Evolutionary conservation across 2,888 invertebrate species (phyloP).

Genomic region (Phyllotreta cruciferae): DNA sequence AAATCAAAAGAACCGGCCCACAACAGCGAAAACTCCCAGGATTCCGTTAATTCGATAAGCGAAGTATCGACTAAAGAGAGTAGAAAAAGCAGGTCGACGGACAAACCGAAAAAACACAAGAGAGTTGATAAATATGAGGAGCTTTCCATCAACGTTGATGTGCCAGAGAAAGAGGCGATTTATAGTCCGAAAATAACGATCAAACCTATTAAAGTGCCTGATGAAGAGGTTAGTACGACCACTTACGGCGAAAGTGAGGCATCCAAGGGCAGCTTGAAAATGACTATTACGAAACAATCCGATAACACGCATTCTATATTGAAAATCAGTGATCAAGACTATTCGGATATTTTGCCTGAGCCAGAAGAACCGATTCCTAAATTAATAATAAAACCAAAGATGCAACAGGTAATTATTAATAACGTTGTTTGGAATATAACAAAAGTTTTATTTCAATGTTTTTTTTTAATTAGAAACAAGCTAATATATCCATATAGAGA

Average conservation of each 20-base stretch:
- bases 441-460: no score
- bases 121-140: constrained; percentile 39
- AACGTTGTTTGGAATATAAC: no score
- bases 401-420: constrained; percentile 39
- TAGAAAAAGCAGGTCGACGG: constrained; percentile 22
- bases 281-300: constrained; percentile 59
- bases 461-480: no score
- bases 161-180: constrained; percentile 46
- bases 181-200: constrained; percentile 59
- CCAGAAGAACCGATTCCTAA: constrained; percentile 51
- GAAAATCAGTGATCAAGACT: constrained; percentile 56
- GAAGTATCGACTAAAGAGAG: constrained; percentile 16
- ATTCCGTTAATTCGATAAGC: constrained; percentile 4
- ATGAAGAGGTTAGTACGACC: constrained; percentile 48
- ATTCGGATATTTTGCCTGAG: constrained; percentile 34
- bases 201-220: constrained; percentile 55
- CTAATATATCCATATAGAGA: no score
- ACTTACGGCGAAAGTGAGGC: constrained; percentile 42
- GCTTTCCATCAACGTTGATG: constrained; percentile 47
- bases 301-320: constrained; percentile 57
- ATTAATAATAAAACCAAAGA: constrained; percentile 51
- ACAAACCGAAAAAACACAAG: constrained; percentile 36
- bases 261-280: constrained; percentile 53
- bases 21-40: constrained; percentile 16
- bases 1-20: constrained; percentile 1